Evolutionary conservation across 2,113 vertebrate genomes (phyloP).

Genomic region (Ceyx cyanopectus): DNA sequence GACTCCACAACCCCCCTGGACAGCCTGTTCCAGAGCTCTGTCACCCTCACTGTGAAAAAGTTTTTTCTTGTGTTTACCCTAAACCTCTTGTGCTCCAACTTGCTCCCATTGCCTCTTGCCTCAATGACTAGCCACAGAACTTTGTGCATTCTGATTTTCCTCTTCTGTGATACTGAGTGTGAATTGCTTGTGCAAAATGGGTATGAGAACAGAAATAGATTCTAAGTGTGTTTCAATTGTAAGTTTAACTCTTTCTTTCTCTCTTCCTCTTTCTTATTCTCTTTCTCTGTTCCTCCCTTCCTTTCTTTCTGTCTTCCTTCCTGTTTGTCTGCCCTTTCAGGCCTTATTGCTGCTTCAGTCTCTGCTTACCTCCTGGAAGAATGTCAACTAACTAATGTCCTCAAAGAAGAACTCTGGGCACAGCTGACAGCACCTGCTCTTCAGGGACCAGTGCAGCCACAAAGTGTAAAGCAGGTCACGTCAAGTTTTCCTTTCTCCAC

Average conservation of each 20-base stretch:
- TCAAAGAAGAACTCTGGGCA: neutral
- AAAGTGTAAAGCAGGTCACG: neutral
- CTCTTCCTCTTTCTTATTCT: neutral
- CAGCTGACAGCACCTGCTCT: neutral
- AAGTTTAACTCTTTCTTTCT: neutral
- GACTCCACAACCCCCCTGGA: no score
- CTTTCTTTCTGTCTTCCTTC: neutral
- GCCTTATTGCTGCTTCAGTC: accelerated
- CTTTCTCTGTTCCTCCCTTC: neutral
- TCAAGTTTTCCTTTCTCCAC: neutral
- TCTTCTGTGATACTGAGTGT: neutral
- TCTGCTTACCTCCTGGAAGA: neutral
- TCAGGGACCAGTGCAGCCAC: neutral
- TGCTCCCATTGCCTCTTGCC: no score
- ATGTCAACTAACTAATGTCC: neutral
- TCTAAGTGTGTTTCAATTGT: neutral
- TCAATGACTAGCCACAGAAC: neutral
- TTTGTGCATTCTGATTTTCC: neutral
- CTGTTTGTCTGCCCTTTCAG: neutral
- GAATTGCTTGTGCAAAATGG: neutral
- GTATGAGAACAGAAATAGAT: neutral
- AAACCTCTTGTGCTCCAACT: no score
- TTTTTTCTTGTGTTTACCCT: no score
- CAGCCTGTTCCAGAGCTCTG: no score
- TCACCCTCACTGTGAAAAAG: no score